These are phyloP conservation scores for Abscondita cerata DNA, from an alignment of 2,888 invertebrate species.

Conservation along the genomic window DNA sequence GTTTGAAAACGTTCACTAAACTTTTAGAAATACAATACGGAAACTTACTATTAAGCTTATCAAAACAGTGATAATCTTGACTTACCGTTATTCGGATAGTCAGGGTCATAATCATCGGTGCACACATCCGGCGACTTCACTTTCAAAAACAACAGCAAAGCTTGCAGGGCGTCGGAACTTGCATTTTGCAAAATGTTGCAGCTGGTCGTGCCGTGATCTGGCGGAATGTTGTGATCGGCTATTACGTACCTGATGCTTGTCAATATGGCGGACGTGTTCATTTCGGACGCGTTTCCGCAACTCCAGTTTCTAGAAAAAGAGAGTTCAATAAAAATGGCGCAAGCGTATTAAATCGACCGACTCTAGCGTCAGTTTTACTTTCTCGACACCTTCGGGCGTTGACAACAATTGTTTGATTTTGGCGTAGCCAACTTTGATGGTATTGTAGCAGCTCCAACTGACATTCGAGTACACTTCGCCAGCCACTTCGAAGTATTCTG, in stretches of 20 bases:
- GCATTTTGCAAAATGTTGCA: conserved; percentile 16
- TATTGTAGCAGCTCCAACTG: conserved; percentile 55
- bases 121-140: conserved; percentile 16
- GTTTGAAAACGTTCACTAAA: too few species aligned
- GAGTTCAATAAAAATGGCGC: neutral
- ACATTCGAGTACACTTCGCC: conserved; percentile 58
- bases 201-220: conserved; percentile 19
- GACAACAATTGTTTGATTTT: conserved; percentile 51
- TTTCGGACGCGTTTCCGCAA: conserved; percentile 46
- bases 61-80: too few species aligned
- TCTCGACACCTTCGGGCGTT: conserved; percentile 49
- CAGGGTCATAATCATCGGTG: neutral
- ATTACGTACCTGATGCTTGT: conserved; percentile 23
- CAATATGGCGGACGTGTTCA: conserved; percentile 22
- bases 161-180: conserved; percentile 7
- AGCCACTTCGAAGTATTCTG: conserved; percentile 66
- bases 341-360: conserved; percentile 44
- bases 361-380: conserved; percentile 60
- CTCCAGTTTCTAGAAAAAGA: conserved; percentile 57
- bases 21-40: too few species aligned
- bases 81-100: conserved; percentile 24
- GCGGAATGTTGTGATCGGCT: conserved; percentile 25
- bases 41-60: too few species aligned
- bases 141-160: conserved; percentile 12
- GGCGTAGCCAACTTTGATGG: conserved; percentile 57